Conservation (phyloP, 2,797 vertebrate species). For the Lacerta bilineata region DNA sequence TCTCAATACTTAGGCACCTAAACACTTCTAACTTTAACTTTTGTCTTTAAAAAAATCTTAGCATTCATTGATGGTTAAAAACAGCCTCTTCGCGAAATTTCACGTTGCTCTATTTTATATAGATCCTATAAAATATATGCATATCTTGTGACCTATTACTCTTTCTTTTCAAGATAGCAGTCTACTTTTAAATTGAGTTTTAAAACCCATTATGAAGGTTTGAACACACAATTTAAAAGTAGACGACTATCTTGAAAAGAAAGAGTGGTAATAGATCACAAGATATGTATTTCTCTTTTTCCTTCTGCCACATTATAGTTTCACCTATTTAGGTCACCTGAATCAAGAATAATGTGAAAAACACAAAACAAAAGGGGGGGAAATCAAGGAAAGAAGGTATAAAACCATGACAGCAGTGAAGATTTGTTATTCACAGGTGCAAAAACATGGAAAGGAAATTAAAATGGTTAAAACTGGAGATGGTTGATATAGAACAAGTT, state of each 20-base stretch:
- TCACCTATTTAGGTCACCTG: conserved; percentile 2
- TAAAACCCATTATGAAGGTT: conserved; percentile 21
- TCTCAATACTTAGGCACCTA: background rate
- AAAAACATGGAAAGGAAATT: conserved; percentile 30
- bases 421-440: background rate
- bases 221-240: conserved; percentile 31
- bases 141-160: conserved; percentile 5
- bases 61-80: background rate
- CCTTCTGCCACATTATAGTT: conserved; percentile 13
- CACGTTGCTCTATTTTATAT: background rate
- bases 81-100: background rate
- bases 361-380: conserved; percentile 37
- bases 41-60: background rate
- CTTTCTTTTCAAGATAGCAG: background rate
- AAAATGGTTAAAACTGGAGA: background rate
- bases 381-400: conserved; percentile 20
- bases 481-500: conserved; percentile 20
- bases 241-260: conserved; percentile 13
- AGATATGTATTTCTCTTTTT: conserved; percentile 11
- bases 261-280: conserved; percentile 16
- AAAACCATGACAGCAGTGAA: conserved; percentile 30
- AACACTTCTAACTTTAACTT: background rate
- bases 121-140: conserved; percentile 2
- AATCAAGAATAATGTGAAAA: background rate
- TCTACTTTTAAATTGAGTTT: conserved; percentile 12